Evolutionary conservation across 2,888 invertebrate genomes (phyloP), one percentile per base, ranked within the genome.

Genomic region (Athrips mouffetella): DNA sequence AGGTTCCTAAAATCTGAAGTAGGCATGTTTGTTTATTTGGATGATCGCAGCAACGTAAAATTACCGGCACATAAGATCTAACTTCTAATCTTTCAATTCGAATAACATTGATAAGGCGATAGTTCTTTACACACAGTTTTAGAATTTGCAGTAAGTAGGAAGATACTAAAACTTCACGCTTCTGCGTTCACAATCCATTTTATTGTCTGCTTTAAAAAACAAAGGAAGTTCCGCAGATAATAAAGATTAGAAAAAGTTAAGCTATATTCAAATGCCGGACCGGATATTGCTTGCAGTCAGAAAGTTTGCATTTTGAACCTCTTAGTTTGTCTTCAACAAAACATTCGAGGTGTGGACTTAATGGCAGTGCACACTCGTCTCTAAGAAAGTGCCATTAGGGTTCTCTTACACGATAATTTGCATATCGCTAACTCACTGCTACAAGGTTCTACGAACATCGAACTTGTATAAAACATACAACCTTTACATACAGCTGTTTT

Each of bases 301-400:
- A 40, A 40, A 40, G 13, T 13, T 15, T 15, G 40, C 40, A 25
- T 15, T 25, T 21, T 42, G 29, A n/a, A n/a, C n/a, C 42, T 29
- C 20, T 42, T 29, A 29, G 29, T 50, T 23, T 45, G 23, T 31
- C 46, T 10, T 11, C 30, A 25, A 37, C 39, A 23, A 30, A 35
- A 45, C 40, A 40, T 15, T 30, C 39, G 13, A 31, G 16, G 49
- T 45, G 49, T 41, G 33, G 30, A 30, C 37, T 21, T 30, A 35
- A 37, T 40, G 27, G 33, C 45, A 45, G 48, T 41, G 39, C 48
- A 29, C 48, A 47, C 47, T 50, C 49, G 10, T 52, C 54, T 50
- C 57, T 57, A 64, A 62, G 67, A 69, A 75, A 72, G 65, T 63
- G 65, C 60, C 61, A 69, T 75, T 72, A 67, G 58, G 61, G 45